Conservation (phyloP, 2,113 vertebrate species). For the Tricholaema leucomelas region DNA sequence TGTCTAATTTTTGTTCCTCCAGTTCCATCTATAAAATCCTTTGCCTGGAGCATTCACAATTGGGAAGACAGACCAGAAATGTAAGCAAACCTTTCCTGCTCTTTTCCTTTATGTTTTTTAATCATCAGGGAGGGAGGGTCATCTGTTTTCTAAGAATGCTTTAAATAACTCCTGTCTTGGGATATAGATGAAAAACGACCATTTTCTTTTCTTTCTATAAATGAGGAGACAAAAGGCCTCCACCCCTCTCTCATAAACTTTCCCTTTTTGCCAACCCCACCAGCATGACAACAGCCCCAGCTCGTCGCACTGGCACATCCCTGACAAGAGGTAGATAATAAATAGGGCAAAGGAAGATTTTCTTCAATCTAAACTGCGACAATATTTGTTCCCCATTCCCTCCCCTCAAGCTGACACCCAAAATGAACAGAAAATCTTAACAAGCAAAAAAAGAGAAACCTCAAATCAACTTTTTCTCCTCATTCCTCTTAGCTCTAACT, state of each 20-base stretch:
- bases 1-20: neutral
- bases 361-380: neutral
- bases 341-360: constrained; percentile 3
- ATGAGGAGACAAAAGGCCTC: constrained; percentile 34
- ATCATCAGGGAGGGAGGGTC: neutral
- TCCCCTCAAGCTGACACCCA: neutral
- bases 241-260: constrained; percentile 34
- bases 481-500: constrained; percentile 15
- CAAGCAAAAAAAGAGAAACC: neutral
- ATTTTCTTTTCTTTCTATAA: neutral
- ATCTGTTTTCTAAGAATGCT: constrained; percentile 45
- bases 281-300: neutral
- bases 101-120: neutral
- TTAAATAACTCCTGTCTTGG: constrained; percentile 37
- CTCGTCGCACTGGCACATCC: neutral
- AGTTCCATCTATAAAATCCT: neutral
- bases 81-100: constrained; percentile 37
- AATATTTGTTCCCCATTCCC: neutral
- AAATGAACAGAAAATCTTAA: neutral
- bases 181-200: neutral
- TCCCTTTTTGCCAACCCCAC: constrained; percentile 8
- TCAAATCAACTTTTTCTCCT: neutral
- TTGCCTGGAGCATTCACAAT: neutral
- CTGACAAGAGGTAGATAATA: neutral
- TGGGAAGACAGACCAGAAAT: neutral